Percentiles rank a stretch among this genome's conserved stretches.
Conservation (phyloP, 2,113 vertebrate genomes). For the Callaeas wilsoni region DNA sequence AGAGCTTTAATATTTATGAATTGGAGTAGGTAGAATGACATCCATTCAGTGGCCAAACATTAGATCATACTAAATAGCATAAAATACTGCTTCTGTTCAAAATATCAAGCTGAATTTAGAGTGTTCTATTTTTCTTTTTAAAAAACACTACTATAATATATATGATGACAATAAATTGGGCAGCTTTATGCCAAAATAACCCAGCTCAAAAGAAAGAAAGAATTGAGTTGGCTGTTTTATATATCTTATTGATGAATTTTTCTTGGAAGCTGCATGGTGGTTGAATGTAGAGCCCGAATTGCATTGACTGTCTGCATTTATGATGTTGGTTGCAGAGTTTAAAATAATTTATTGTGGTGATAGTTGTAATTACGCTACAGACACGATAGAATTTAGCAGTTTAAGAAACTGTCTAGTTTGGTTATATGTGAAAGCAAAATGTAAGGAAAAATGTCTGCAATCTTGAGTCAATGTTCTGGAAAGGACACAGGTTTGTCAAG, state of each 20-base stretch:
- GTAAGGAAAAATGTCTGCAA: background rate
- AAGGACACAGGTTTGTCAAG: background rate
- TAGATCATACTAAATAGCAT: background rate
- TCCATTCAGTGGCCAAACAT: background rate
- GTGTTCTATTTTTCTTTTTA: background rate
- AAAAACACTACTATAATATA: background rate
- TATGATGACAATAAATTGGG: background rate
- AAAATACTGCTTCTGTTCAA: background rate
- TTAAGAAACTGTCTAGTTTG: background rate
- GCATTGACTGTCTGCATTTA: background rate
- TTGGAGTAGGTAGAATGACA: background rate
- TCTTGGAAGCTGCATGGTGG: background rate
- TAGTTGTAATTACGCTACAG: background rate
- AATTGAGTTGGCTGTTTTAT: background rate
- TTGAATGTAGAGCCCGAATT: background rate
- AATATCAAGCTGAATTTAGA: background rate
- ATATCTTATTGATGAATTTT: background rate
- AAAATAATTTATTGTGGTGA: background rate
- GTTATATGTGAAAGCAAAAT: background rate
- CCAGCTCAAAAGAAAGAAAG: background rate
- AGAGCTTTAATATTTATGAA: background rate
- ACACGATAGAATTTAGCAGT: background rate
- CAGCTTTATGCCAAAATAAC: background rate
- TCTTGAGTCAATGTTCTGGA: background rate
- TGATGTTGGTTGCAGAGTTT: background rate